Evolutionary conservation across 2,113 vertebrate species (phyloP), one percentile per base, ranked within the genome.

Genomic region (Nibea coibor): DNA sequence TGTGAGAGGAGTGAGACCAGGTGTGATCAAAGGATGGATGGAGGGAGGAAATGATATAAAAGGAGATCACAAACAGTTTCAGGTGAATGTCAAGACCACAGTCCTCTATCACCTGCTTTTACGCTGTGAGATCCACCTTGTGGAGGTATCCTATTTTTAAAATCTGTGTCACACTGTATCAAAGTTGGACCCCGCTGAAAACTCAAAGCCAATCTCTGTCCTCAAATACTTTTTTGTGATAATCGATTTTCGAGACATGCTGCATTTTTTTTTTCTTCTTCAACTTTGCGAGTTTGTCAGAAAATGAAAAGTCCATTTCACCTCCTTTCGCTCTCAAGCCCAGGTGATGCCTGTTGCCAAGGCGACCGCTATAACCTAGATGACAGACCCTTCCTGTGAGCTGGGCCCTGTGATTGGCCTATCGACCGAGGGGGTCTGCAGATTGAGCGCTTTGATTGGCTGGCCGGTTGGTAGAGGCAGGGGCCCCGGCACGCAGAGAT

Each of bases 291-390:
- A 83, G 45, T 85, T 74, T 78, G 47, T 51, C 79, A 58, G 53
- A 80, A 78, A 81, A 85, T 67, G 51, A 59, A 82, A 90, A 90
- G 72, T 86, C 74, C 47, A 51, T 84, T 76, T 83, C 63, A 42
- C 69, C 80, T 78, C 69, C 72, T 66, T 87, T 64, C 20, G 39
- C 82, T 80, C 73, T 85, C 76, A 39, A 78, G 70, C 59, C 39
- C 66, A 65, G 83, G 83, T 83, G 84, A 88, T 83, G 88, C 91
- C 78, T 91, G 91, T 94, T 94, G 89, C 91, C 93, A 89, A 87
- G 93, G 91, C 70, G 80, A 94, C 87, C 48, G 51, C 82, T 77
- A 75, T 87, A 89, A 90, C 88, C 89, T 89, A 92, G 90, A 89
- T 92, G 91, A 89, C 86, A 61, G 86, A 86, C 82, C 79, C 87